These are phyloP conservation scores for Calephelis nemesis DNA, from an alignment of 1,140 invertebrate species.

Conservation along the genomic window DNA sequence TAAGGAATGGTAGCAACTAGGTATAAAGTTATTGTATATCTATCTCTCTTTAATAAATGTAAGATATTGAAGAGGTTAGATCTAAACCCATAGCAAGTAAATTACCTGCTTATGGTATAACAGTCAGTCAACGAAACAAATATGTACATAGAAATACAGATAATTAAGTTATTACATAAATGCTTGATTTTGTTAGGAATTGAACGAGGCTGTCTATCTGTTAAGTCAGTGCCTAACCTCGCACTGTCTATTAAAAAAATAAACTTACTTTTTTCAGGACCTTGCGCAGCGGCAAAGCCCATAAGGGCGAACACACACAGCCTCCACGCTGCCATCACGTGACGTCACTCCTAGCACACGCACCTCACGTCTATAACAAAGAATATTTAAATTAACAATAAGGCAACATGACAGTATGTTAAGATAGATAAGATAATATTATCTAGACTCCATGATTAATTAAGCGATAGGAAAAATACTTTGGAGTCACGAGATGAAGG, in stretches of 20 bases:
- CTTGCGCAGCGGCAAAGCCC: conserved; percentile 48
- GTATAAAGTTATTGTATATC: no score
- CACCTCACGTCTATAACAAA: conserved; percentile 53
- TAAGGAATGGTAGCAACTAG: no score
- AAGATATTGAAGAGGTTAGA: no score
- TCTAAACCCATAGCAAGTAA: no score
- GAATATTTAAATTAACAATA: conserved; percentile 50
- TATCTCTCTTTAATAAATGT: no score
- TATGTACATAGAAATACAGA: no score
- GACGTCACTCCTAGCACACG: conserved; percentile 37
- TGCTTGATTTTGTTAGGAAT: neutral
- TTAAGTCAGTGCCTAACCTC: no score
- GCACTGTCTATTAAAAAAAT: neutral
- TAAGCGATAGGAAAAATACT: conserved; percentile 69
- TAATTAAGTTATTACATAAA: neutral
- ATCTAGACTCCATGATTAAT: conserved; percentile 66
- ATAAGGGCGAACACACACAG: conserved; percentile 40
- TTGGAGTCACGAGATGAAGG: conserved; percentile 59
- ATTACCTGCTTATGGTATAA: no score
- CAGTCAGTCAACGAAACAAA: no score
- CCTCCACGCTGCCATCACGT: conserved; percentile 45
- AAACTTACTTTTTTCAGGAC: conserved; percentile 66
- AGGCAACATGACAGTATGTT: conserved; percentile 28
- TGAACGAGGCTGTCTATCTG: neutral
- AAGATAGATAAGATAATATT: conserved; percentile 59